Evolutionary conservation across 2,113 vertebrate species (phyloP).

Genomic region (Mesitornis unicolor): DNA sequence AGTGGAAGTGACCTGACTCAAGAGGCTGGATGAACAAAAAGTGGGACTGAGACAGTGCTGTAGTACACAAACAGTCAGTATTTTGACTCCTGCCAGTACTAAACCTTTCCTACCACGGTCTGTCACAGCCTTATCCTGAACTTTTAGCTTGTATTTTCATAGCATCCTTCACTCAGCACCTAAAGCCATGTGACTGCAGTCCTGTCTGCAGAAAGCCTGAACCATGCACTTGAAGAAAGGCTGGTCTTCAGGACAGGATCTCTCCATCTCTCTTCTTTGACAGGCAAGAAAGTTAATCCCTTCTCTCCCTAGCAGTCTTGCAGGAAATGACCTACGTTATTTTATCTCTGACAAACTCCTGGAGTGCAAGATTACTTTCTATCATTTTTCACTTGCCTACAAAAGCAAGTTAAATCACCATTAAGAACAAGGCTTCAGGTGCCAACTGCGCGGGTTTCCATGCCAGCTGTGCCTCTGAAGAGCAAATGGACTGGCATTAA

Average conservation of each 20-base stretch:
- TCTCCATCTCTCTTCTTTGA: neutral
- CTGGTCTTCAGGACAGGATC: neutral
- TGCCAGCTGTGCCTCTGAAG: slow-evolving; percentile 1
- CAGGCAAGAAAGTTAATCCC: neutral
- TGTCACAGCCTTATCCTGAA: neutral
- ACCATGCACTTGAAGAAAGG: neutral
- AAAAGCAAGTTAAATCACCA: neutral
- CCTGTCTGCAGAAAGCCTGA: neutral
- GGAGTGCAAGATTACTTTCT: neutral
- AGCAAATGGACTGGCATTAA: neutral
- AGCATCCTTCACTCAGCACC: neutral
- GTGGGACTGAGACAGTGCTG: neutral
- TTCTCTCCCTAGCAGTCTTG: neutral
- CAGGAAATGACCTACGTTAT: slow-evolving; percentile 6
- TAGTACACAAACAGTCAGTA: fast-evolving
- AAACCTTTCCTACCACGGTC: neutral
- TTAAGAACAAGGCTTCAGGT: neutral
- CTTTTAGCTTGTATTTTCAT: fast-evolving
- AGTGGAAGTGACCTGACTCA: neutral
- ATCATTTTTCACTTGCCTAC: neutral
- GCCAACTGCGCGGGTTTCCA: neutral
- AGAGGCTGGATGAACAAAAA: neutral
- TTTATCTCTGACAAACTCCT: neutral
- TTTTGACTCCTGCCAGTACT: neutral
- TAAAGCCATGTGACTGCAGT: neutral